Evolutionary conservation across 37 sponge, comb jelly and placozoan genomes (phyloP).

Genomic region (Halisarca cf. caerulea): DNA sequence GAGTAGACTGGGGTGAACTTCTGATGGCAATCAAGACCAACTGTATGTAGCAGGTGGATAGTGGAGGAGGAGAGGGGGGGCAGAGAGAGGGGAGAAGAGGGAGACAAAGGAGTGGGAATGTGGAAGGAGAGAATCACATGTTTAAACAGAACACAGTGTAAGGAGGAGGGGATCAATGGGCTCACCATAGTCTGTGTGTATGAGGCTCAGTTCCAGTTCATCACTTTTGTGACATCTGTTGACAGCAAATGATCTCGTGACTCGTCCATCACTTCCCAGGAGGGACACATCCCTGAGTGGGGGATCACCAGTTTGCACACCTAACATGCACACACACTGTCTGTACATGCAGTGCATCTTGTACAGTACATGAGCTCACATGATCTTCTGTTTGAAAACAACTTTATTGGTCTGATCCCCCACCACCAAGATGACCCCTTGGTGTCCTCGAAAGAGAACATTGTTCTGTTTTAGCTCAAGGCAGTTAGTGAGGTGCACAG

Average conservation of each 20-base stretch:
- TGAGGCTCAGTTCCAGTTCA: slow-evolving; percentile 57
- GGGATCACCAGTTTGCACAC: too few species aligned
- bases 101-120: background rate
- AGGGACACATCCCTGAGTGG: slow-evolving; percentile 58
- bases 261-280: slow-evolving; percentile 33
- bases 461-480: background rate
- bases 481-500: slow-evolving; percentile 41
- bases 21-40: slow-evolving; percentile 62
- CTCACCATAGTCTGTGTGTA: slow-evolving; percentile 64
- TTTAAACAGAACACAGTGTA: too few species aligned
- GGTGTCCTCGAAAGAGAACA: background rate
- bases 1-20: slow-evolving; percentile 54
- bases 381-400: slow-evolving; percentile 71
- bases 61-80: too few species aligned
- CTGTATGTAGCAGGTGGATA: slow-evolving; percentile 5
- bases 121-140: background rate
- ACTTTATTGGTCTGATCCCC: slow-evolving; percentile 68
- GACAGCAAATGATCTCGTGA: slow-evolving; percentile 45
- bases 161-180: too few species aligned
- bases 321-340: too few species aligned
- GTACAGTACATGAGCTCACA: slow-evolving; percentile 20
- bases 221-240: slow-evolving; percentile 8
- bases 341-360: background rate
- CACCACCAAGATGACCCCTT: slow-evolving; percentile 59
- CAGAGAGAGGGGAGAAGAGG: too few species aligned